phyloP scores from a whole-genome alignment of 2,888 invertebrate species.

The Drosophila longiperda region DNA sequence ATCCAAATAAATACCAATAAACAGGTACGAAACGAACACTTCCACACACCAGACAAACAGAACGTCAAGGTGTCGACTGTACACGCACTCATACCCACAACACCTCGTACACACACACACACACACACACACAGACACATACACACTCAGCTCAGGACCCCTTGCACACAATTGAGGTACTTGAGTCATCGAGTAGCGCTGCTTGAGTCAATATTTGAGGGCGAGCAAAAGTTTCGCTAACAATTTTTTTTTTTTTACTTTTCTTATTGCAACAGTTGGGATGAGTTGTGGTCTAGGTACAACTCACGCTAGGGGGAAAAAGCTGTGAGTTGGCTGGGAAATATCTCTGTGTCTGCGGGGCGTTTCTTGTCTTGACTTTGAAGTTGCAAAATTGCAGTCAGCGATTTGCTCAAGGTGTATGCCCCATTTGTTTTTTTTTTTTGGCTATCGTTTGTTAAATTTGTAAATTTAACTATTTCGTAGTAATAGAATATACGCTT shows the following conservation, averaged over 20 bases:
- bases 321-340: not conserved
- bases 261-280: conserved; percentile 42
- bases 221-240: conserved; percentile 61
- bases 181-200: conserved; percentile 54
- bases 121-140: conserved; percentile 17
- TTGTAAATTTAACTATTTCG: conserved; percentile 69
- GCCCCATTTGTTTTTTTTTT: conserved; percentile 25
- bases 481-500: conserved; percentile 22
- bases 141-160: conserved; percentile 3
- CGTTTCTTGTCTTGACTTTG: conserved; percentile 45
- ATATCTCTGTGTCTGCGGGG: conserved; percentile 36
- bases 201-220: conserved; percentile 68
- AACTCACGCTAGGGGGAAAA: conserved; percentile 16
- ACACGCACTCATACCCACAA: conserved; percentile 53
- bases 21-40: conserved; percentile 31
- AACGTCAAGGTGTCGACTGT: conserved; percentile 75
- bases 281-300: conserved; percentile 15
- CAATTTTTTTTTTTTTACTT: conserved; percentile 52
- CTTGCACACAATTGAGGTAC: conserved; percentile 45
- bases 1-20: conserved; percentile 78
- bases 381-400: conserved; percentile 34
- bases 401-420: conserved; percentile 1
- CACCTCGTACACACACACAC: conserved; percentile 25
- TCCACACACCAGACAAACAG: conserved; percentile 21
- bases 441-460: conserved; percentile 58